A percentile compares a stretch with the other conserved stretches of the same genome.
Conservation (phyloP, 1,140 invertebrate genomes). For the Babylonia areolata region DNA sequence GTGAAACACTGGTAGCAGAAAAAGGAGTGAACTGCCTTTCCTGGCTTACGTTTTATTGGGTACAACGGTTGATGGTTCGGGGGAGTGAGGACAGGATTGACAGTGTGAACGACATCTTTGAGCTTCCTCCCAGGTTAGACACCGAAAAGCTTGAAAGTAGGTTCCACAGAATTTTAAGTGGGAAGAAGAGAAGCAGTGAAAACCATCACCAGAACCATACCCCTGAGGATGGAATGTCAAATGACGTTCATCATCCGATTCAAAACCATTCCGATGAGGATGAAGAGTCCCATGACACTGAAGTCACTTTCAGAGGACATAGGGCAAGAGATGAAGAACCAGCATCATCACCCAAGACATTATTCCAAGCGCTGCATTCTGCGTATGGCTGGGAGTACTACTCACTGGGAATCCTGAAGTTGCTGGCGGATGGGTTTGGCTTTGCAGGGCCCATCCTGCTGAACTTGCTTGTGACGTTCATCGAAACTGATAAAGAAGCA, state of each 20-base stretch:
- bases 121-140: constrained; percentile 85
- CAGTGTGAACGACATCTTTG: constrained; percentile 88
- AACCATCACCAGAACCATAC: neutral
- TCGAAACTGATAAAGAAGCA: constrained; percentile 84
- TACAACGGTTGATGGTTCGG: constrained; percentile 89
- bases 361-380: constrained; percentile 86
- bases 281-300: constrained; percentile 42
- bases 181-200: constrained; percentile 25
- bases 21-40: constrained; percentile 84
- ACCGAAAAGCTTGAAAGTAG: constrained; percentile 80
- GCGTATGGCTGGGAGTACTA: constrained; percentile 94
- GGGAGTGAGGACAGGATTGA: constrained; percentile 84
- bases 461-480: constrained; percentile 87
- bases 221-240: constrained; percentile 24
- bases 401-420: constrained; percentile 89
- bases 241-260: too few relatives aligned
- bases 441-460: constrained; percentile 94
- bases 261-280: constrained; percentile 15
- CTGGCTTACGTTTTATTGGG: constrained; percentile 90
- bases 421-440: constrained; percentile 87
- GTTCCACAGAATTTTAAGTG: constrained; percentile 75
- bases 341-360: constrained; percentile 34
- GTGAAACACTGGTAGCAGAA: constrained; percentile 87
- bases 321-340: neutral
- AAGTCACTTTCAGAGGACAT: constrained; percentile 6